These are phyloP conservation scores for Pectinophora gossypiella DNA, from an alignment of 1,140 invertebrate species.

Conservation along the genomic window DNA sequence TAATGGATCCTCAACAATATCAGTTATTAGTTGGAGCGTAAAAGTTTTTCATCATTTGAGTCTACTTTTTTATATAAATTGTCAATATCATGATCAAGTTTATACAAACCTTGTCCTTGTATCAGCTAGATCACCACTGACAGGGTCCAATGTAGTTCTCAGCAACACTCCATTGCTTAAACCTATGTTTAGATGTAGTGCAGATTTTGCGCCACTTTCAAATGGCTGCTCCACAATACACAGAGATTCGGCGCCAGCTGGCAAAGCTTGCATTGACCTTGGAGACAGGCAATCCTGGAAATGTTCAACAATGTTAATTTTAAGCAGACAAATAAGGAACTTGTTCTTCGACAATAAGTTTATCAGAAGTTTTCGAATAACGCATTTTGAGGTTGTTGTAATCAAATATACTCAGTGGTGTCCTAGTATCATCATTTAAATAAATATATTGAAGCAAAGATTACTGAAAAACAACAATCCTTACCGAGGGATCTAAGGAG, in stretches of 20 bases:
- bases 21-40: slow-evolving; percentile 70
- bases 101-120: slow-evolving; percentile 87
- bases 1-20: slow-evolving; percentile 62
- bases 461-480: slow-evolving; percentile 26
- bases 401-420: slow-evolving; percentile 71
- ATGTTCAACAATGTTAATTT: slow-evolving; percentile 7
- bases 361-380: slow-evolving; percentile 66
- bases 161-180: slow-evolving; percentile 97
- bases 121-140: slow-evolving; percentile 97
- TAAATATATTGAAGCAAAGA: slow-evolving; percentile 13
- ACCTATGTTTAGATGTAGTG: slow-evolving; percentile 98
- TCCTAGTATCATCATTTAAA: slow-evolving; percentile 71
- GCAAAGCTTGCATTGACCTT: slow-evolving; percentile 97
- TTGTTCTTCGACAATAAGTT: neutral
- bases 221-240: slow-evolving; percentile 92
- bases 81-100: slow-evolving; percentile 7
- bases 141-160: slow-evolving; percentile 96
- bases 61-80: neutral
- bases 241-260: slow-evolving; percentile 95
- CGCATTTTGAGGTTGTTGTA: slow-evolving; percentile 70
- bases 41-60: slow-evolving; percentile 56
- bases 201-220: slow-evolving; percentile 81
- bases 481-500: slow-evolving; percentile 94
- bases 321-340: neutral
- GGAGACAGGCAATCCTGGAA: slow-evolving; percentile 90